These are phyloP conservation scores for Vulpes ferrilata DNA, from an alignment of 2,113 vertebrate genomes.

Conservation along the genomic window DNA sequence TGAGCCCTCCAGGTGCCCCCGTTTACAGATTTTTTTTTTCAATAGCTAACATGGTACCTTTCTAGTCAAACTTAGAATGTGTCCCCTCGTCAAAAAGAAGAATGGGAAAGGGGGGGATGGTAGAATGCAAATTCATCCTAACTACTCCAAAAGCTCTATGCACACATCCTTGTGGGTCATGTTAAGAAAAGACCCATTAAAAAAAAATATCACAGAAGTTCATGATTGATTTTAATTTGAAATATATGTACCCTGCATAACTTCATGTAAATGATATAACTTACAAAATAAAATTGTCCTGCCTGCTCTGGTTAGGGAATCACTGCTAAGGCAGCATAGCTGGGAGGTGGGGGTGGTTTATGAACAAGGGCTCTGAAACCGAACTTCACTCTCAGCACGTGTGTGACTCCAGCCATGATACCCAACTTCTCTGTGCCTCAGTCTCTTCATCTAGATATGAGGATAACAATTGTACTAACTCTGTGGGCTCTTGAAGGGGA, in stretches of 20 bases:
- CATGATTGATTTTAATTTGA: not conserved
- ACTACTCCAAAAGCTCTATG: not conserved
- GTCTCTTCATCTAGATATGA: not conserved
- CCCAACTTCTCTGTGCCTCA: not conserved
- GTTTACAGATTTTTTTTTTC: not conserved
- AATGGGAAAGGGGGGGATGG: not conserved
- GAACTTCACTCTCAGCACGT: no score
- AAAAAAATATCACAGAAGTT: not conserved
- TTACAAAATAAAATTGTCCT: not conserved
- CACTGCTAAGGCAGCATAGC: not conserved
- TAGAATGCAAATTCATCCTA: not conserved
- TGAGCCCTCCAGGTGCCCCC: no score
- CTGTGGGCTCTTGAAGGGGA: not conserved
- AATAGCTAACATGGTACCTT: not conserved
- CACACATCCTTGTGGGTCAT: not conserved
- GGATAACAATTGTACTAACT: not conserved
- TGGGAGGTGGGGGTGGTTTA: not conserved
- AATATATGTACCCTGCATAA: not conserved
- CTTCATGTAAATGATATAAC: not conserved
- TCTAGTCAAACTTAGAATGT: not conserved
- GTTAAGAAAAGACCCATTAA: not conserved
- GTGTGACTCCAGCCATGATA: not conserved
- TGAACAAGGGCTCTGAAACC: not conserved
- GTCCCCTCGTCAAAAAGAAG: not conserved
- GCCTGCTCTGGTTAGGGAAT: accelerated